phyloP scores from a whole-genome alignment of 2,888 invertebrate species.

The Quadriops clusia region DNA sequence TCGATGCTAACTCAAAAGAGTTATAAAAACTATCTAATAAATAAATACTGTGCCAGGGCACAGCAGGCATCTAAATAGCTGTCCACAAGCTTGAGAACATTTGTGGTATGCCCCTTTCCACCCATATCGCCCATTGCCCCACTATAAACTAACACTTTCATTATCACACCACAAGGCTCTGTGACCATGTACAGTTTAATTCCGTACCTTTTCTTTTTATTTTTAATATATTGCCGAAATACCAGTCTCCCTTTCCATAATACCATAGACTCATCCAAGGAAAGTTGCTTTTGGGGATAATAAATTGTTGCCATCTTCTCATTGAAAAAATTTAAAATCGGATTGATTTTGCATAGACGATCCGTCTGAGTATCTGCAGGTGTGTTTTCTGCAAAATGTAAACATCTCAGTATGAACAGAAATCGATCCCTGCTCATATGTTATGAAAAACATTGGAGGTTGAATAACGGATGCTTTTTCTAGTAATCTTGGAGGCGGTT shows the following conservation, averaged over 20 bases:
- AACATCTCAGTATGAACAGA: conserved; percentile 6
- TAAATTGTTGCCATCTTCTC: conserved; percentile 18
- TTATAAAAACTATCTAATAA: too few relatives aligned
- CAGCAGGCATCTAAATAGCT: background rate
- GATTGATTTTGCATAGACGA: conserved; percentile 13
- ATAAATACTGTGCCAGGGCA: too few relatives aligned
- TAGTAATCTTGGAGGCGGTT: too few relatives aligned
- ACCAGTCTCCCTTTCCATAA: conserved; percentile 24
- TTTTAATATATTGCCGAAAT: conserved; percentile 24
- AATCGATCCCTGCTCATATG: too few relatives aligned
- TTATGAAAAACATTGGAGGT: too few relatives aligned
- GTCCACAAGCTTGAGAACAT: background rate
- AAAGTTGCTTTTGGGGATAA: conserved; percentile 23
- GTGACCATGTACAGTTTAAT: conserved; percentile 26
- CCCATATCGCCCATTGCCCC: conserved; percentile 2
- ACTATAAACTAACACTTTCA: conserved; percentile 3
- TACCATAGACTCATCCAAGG: conserved; percentile 26
- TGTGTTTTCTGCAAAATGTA: conserved; percentile 1
- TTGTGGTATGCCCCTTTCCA: conserved; percentile 2
- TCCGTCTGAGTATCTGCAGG: too few relatives aligned
- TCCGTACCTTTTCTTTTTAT: conserved; percentile 9
- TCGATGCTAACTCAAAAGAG: too few relatives aligned
- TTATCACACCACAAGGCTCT: conserved; percentile 13
- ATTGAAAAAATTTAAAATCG: conserved; percentile 5
- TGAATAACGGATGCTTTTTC: too few relatives aligned